Percentiles rank a stretch among this genome's conserved stretches.
Evolutionary conservation across 2,888 invertebrate species (phyloP).

Genomic region (Xanthostigma xanthostigma): DNA sequence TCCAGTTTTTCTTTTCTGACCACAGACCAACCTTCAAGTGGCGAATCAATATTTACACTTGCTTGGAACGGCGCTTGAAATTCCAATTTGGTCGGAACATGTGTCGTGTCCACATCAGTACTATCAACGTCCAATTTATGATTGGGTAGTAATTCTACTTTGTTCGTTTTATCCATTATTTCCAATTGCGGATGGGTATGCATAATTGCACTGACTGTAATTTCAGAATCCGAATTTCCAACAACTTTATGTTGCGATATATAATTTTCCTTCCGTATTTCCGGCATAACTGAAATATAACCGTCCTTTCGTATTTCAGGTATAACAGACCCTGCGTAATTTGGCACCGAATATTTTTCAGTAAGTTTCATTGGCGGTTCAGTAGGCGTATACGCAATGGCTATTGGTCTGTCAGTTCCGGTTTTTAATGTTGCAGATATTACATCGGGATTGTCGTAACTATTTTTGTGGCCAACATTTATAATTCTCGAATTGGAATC

Average conservation of each 20-base stretch:
- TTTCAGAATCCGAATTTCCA: constrained; percentile 19
- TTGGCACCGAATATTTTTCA: constrained; percentile 30
- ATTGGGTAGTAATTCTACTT: constrained; percentile 8
- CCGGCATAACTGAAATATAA: no score
- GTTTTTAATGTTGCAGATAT: constrained; percentile 28
- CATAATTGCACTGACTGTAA: constrained; percentile 29
- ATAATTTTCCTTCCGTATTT: not conserved
- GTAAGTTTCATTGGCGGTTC: constrained; percentile 24
- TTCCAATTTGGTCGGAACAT: constrained; percentile 33
- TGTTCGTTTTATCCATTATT: not conserved
- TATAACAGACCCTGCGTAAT: constrained; percentile 32
- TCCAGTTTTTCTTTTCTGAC: constrained; percentile 23
- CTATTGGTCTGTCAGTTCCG: constrained; percentile 42
- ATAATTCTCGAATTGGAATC: constrained; percentile 31
- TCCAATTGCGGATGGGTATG: constrained; percentile 23
- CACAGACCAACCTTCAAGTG: constrained; percentile 47
- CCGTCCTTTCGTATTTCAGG: constrained; percentile 28
- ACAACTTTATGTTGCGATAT: constrained; percentile 1
- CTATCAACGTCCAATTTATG: constrained; percentile 11
- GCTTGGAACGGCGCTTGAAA: constrained; percentile 57
- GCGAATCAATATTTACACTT: constrained; percentile 41
- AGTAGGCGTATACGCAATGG: constrained; percentile 49
- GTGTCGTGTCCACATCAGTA: constrained; percentile 12
- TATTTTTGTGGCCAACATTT: constrained; percentile 20
- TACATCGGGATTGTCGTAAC: constrained; percentile 16